Conservation (phyloP, 2,113 vertebrate species). For the Cavia porcellus region DNA sequence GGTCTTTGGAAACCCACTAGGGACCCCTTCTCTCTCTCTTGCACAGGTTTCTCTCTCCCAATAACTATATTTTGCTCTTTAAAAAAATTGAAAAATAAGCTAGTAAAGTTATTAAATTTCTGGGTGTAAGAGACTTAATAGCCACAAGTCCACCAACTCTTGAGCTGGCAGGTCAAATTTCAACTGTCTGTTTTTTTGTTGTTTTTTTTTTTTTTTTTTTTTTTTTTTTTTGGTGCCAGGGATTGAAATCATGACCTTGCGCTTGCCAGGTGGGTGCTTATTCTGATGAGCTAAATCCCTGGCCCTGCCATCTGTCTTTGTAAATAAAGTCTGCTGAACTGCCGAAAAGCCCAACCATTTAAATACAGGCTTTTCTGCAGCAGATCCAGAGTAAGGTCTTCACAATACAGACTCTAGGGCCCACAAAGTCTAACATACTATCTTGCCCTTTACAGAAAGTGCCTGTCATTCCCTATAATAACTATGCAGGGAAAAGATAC, state of each 20-base stretch:
- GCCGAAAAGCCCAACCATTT: not conserved
- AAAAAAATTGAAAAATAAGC: no score
- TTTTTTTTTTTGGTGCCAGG: no score
- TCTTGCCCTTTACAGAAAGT: not conserved
- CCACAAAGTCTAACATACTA: not conserved
- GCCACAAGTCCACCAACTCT: not conserved
- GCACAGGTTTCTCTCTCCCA: no score
- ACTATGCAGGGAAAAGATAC: not conserved
- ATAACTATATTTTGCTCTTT: no score
- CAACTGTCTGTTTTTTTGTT: no score
- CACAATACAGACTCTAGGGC: not conserved
- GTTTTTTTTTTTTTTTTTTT: no score
- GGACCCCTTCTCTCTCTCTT: no score
- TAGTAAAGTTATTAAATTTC: not conserved
- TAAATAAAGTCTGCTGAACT: not conserved
- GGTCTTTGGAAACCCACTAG: no score
- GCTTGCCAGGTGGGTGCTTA: no score
- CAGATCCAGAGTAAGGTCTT: not conserved
- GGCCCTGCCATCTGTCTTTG: not conserved
- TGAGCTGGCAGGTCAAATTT: not conserved
- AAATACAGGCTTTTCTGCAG: not conserved
- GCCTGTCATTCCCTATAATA: not conserved
- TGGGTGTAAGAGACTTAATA: not conserved
- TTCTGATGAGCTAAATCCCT: no score
- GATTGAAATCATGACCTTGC: no score